These are phyloP conservation scores for Chauna torquata DNA, from an alignment of 2,113 vertebrate genomes.

Conservation along the genomic window DNA sequence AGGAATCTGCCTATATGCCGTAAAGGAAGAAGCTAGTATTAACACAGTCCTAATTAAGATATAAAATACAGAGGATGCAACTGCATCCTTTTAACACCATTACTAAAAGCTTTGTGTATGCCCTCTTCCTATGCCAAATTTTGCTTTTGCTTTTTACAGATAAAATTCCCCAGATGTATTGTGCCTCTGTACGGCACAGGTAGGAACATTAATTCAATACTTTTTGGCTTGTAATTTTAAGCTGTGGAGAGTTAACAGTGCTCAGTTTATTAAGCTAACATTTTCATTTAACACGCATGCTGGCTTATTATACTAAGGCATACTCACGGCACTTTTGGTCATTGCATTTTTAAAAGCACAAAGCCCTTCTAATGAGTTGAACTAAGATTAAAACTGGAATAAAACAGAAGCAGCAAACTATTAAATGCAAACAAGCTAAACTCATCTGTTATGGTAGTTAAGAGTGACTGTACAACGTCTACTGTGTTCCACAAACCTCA, in stretches of 20 bases:
- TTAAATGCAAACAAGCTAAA: not conserved
- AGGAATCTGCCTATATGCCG: not conserved
- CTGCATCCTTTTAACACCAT: not conserved
- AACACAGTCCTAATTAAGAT: not conserved
- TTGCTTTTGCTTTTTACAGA: not conserved
- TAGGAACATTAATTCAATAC: not conserved
- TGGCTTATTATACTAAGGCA: not conserved
- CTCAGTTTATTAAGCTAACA: not conserved
- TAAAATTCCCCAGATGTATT: not conserved
- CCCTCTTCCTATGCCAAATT: not conserved
- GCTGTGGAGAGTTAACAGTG: not conserved
- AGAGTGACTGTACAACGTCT: not conserved
- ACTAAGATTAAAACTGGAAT: not conserved
- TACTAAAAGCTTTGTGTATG: not conserved
- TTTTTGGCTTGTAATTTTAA: not conserved
- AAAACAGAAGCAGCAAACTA: accelerated
- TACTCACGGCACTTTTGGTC: not conserved
- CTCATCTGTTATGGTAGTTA: not conserved
- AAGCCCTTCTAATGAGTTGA: not conserved
- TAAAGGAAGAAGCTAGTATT: not conserved
- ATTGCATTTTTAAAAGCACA: not conserved
- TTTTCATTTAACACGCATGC: not conserved
- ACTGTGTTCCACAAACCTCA: not conserved
- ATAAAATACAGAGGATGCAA: not conserved
- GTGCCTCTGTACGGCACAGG: not conserved